A percentile compares a stretch with the other conserved stretches of the same genome.
These are phyloP conservation scores for Eupithecia exiguata DNA, from an alignment of 2,888 invertebrate genomes.

Conservation along the genomic window DNA sequence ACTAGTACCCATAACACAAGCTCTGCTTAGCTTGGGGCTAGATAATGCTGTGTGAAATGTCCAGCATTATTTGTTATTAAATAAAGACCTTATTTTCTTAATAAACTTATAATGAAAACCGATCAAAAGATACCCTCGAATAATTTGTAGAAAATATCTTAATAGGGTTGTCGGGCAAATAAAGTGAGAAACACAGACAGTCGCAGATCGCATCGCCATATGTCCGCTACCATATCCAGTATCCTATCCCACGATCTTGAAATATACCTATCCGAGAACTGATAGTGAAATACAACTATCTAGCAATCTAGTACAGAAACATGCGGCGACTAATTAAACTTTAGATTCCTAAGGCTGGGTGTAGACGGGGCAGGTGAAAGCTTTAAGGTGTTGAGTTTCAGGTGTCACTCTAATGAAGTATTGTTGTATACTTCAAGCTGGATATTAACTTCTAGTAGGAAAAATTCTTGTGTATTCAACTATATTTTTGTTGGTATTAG, in stretches of 20 bases:
- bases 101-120: not conserved
- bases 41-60: too few species aligned
- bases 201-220: slow-evolving; percentile 70
- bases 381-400: not conserved
- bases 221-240: slow-evolving; percentile 71
- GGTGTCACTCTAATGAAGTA: not conserved
- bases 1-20: too few species aligned
- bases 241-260: slow-evolving; percentile 68
- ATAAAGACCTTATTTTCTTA: not conserved
- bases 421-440: too few species aligned
- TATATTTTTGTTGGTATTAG: not conserved
- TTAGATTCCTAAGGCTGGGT: slow-evolving; percentile 40
- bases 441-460: too few species aligned
- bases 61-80: too few species aligned
- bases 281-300: slow-evolving; percentile 66
- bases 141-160: slow-evolving; percentile 49
- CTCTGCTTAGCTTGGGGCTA: too few species aligned
- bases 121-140: slow-evolving; percentile 23
- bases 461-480: too few species aligned
- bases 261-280: slow-evolving; percentile 64
- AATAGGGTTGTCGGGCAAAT: slow-evolving; percentile 56
- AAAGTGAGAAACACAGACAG: slow-evolving; percentile 63
- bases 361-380: not conserved
- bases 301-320: slow-evolving; percentile 65
- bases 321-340: slow-evolving; percentile 69